Percentiles rank a stretch among this genome's conserved stretches.
Evolutionary conservation across 2,888 invertebrate species (phyloP).

Genomic region (Empis livida): DNA sequence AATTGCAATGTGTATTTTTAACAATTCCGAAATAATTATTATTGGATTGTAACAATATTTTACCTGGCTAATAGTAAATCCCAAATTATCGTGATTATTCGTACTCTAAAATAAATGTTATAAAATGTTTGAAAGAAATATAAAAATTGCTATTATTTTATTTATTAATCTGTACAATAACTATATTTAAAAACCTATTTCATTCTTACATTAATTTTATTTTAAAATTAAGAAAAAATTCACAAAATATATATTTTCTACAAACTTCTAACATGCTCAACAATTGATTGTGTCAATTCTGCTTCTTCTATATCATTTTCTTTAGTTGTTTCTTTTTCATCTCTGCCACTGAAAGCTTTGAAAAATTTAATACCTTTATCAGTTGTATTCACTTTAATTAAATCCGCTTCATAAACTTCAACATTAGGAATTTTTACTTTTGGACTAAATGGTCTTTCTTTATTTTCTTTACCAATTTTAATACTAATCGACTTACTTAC

Average conservation of each 20-base stretch:
- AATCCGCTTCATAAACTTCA: slow-evolving; percentile 11
- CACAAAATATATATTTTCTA: neutral
- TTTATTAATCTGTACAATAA: too few species aligned
- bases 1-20: too few species aligned
- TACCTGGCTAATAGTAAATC: too few species aligned
- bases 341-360: slow-evolving; percentile 14
- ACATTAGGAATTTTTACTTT: slow-evolving; percentile 10
- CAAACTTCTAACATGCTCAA: slow-evolving; percentile 30
- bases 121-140: too few species aligned
- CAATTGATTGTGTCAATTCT: slow-evolving; percentile 30
- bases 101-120: too few species aligned
- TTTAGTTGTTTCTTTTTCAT: slow-evolving; percentile 27
- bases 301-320: slow-evolving; percentile 11
- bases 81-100: too few species aligned
- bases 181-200: too few species aligned
- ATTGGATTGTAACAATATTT: too few species aligned
- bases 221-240: slow-evolving; percentile 14
- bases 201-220: neutral
- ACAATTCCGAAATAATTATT: too few species aligned
- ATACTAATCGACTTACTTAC: slow-evolving; percentile 41
- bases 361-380: slow-evolving; percentile 14
- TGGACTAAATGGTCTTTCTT: slow-evolving; percentile 24
- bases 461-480: slow-evolving; percentile 36
- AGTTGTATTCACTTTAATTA: slow-evolving; percentile 12
- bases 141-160: too few species aligned